phyloP scores from a whole-genome alignment of 2,113 vertebrate genomes.

The Vulpes vulpes region DNA sequence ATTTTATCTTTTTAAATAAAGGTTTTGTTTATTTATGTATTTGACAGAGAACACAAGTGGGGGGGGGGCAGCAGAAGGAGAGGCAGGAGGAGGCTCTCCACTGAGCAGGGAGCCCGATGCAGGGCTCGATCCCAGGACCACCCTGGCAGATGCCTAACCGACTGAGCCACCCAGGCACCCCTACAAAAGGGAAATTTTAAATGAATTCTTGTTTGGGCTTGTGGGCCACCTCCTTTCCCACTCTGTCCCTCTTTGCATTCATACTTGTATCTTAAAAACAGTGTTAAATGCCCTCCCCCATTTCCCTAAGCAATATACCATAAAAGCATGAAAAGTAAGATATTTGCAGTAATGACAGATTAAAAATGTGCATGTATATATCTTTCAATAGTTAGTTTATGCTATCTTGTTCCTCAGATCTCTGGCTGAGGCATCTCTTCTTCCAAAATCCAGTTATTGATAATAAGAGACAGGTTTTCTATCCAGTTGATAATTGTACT shows the following conservation, averaged over 20 bases:
- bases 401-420: neutral
- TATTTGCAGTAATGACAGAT: neutral
- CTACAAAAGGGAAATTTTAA: neutral
- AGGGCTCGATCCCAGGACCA: too few species aligned
- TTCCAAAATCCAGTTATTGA: neutral
- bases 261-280: neutral
- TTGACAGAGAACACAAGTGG: too few species aligned
- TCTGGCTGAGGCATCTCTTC: neutral
- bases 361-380: neutral
- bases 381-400: neutral
- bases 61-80: too few species aligned
- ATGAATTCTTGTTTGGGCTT: neutral
- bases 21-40: too few species aligned
- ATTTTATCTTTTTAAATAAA: too few species aligned
- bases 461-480: neutral
- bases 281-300: neutral
- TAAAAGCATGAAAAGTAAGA: neutral
- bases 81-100: too few species aligned
- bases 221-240: neutral
- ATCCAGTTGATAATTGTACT: neutral
- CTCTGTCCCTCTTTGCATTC: neutral
- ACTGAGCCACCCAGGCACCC: too few species aligned
- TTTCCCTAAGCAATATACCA: neutral
- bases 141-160: too few species aligned
- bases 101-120: too few species aligned